Base-by-base conservation (phyloP, 92 coral and sea anemone species). In the Phenganax stokvisi region DNA sequence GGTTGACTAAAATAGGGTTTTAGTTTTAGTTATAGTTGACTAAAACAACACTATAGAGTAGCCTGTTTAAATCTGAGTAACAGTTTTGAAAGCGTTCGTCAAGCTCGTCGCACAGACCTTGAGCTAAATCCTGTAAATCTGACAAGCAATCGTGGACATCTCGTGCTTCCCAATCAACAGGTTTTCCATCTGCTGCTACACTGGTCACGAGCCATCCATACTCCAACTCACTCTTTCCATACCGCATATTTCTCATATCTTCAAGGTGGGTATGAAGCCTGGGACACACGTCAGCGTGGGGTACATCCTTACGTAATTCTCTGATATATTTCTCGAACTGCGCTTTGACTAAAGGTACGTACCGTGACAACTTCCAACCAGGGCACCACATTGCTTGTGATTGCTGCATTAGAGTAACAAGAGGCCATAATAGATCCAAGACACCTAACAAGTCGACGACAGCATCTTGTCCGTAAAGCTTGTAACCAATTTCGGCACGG, bases 321-420 rank as follows among this genome's bases (percentile, higher is more conserved):
- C 6, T 12, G n/a, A 73, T 20, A n/a, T 52, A 53, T 31, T 2
- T 73, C 60, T 15, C 52, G 8, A 72, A 28, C 12, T 51, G 76
- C 13, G 12, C 25, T 72, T 51, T 56, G 20, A 52, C 57, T 37
- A 57, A 6, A 12, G 76, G 76, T 11, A 72, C 52, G 55, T 72
- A 72, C 25, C 57, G 11, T 57, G 47, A 56, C 47, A 72, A 10
- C 56, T 72, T 54, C 76, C 67, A 61, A 8, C 67, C 67, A 7
- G 67, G 67, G 27, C 67, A 61, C 25, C 67, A 64, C 70, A 20
- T 12, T 52, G 13, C 78, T 73, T 73, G 62, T 16, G 62, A 73
- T 60, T 73, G 61, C 60, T 12, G 61, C 78, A 71, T 71, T 0
- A 71, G 75, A 71, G 31, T 55, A 71, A 70, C 65, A 13, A 69